Evolutionary conservation across 2,888 invertebrate species (phyloP), one percentile per base, ranked within the genome.

Genomic region (Diarsia dahlii): DNA sequence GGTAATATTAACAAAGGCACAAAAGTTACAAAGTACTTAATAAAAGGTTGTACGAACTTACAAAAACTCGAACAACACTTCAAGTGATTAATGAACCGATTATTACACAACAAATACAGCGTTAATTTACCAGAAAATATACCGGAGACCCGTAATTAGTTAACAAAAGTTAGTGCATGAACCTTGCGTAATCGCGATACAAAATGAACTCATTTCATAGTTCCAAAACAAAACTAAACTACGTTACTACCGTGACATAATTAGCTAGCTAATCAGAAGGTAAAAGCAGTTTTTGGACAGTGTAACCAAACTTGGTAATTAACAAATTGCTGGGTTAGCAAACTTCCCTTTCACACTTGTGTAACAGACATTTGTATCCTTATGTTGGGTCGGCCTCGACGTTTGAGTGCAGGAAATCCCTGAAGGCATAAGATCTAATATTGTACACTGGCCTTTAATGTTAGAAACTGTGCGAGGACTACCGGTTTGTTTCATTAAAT

Each of bases 171-270:
- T 82, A 68, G 68, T 70, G 71, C 73, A 64, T 84, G 80, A 77
- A 78, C 85, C 84, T 88, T 85, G 79, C 85, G 79, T 84, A 89
- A 90, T 88, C 76, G 78, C 76, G 78, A 87, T 84, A 81, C 86
- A 81, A 81, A 88, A 89, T 88, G 84, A 85, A 82, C 88, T 88
- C 89, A 91, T 90, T 86, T 81, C 28, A 78, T 84, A 88, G 87
- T 88, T 85, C 72, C 68, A n/a, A 80, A 84, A 84, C 86, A 85
- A 87, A 86, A 84, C 80, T 81, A 45, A 63, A 63, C 63, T 45
- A 45, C 13, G 2, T n/a, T 63, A 63, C n/a, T 46, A 75, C 85
- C 69, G 71, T 80, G 85, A 86, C 84, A 84, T 77, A 82, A 89
- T 89, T 87, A 86, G 60, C 85, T 83, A 84, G 63, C 85, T 78